Conservation (phyloP, 2,888 invertebrate species). For the Athetis lepigone region DNA sequence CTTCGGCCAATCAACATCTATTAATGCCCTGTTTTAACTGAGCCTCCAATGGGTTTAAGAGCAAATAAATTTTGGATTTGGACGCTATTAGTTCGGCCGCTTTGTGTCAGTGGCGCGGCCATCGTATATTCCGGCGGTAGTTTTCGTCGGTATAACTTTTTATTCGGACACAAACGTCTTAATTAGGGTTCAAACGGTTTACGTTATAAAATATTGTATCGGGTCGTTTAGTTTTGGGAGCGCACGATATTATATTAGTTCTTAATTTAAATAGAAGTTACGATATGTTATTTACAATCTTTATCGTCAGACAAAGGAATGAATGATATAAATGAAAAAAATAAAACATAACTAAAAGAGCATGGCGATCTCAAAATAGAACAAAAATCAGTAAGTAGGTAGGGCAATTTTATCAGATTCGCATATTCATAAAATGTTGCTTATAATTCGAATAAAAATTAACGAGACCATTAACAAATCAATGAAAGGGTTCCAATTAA, state of each 20-base stretch:
- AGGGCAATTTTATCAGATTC: slow-evolving; percentile 67
- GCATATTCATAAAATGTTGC: slow-evolving; percentile 71
- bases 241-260: slow-evolving; percentile 66
- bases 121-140: slow-evolving; percentile 80
- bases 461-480: slow-evolving; percentile 86
- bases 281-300: slow-evolving; percentile 44
- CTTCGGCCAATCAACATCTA: slow-evolving; percentile 81
- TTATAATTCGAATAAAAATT: slow-evolving; percentile 77
- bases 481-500: slow-evolving; percentile 85
- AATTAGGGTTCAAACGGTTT: slow-evolving; percentile 83
- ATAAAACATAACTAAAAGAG: slow-evolving; percentile 3
- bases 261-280: slow-evolving; percentile 60
- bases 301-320: slow-evolving; percentile 19
- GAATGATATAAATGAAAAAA: slow-evolving; percentile 8
- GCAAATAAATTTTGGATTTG: slow-evolving; percentile 79
- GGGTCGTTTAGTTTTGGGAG: slow-evolving; percentile 66
- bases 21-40: slow-evolving; percentile 75
- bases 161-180: slow-evolving; percentile 80
- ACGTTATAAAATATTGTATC: slow-evolving; percentile 76
- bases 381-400: slow-evolving; percentile 40
- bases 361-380: slow-evolving; percentile 31
- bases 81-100: slow-evolving; percentile 77
- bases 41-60: slow-evolving; percentile 73
- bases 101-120: slow-evolving; percentile 74
- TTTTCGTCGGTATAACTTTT: slow-evolving; percentile 76